Base-by-base conservation (phyloP, 2,888 invertebrate species). In the Muscina levida region DNA sequence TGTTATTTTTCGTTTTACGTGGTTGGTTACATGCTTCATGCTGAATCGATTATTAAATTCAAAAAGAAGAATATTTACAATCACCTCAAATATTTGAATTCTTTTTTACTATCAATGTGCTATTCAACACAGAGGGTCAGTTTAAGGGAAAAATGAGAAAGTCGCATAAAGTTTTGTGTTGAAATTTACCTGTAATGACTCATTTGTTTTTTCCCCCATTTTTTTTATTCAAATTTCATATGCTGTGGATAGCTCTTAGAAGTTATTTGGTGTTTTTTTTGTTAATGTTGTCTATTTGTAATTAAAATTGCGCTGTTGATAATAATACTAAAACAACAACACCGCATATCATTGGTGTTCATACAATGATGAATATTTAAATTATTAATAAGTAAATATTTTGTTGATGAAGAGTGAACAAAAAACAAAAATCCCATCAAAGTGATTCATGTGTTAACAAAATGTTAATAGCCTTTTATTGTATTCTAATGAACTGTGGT, bases 371-470 rank as follows among this genome's bases (percentile, higher is more conserved):
- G 31, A 39, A 39, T 59, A 59, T 59, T 59, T 39, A 39, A 59
- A 59, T 59, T 39, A 39, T 59, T 59, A 31, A 37, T 37, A 39
- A 59, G 37, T 17, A 59, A 59, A 59, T 37, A 59, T 17, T 11
- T 39, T 4, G 31, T 59, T 11, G 59, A 15, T 48, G 11, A 44
- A 48, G 2, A 37, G 10, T 19, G 19, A 59, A 59, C 37, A 15
- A 59, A 15, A 31, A 31, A 31, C 37, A 17, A 17, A 37, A 37
- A 19, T 68, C 37, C 39, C 48, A 68, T 68, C 51, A 68, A 53
- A 68, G 19, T 68, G 67, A 68, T 39, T 68, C 67, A 68, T 66
- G 48, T 67, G 48, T 37, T 59, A 59, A 59, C 37, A 59, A 59
- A 46, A 26, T 48, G 67, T 68, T 68, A 51, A 53, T 67, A 67